phyloP scores from a whole-genome alignment of 2,888 invertebrate species.

The Sturmia bella region DNA sequence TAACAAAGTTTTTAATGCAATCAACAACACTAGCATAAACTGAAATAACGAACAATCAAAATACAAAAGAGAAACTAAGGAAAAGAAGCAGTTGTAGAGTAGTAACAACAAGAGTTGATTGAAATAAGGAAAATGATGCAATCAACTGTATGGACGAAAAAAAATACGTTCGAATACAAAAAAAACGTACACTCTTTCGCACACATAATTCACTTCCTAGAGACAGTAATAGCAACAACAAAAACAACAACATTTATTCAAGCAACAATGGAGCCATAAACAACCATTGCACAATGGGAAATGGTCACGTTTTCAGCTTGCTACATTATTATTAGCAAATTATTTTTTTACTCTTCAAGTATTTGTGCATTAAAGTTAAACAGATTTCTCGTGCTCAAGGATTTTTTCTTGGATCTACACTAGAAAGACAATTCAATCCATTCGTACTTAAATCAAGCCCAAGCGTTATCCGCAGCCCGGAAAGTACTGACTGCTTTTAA shows the following conservation, averaged over 20 bases:
- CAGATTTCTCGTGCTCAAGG: too few species aligned
- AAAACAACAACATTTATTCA: neutral
- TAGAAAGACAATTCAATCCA: too few species aligned
- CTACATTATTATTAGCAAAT: too few species aligned
- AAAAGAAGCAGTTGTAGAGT: conserved; percentile 1
- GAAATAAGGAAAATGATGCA: conserved; percentile 49
- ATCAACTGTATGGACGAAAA: conserved; percentile 55
- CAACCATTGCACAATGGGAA: neutral
- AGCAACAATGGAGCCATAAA: neutral
- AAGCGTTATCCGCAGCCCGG: too few species aligned
- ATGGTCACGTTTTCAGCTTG: too few species aligned
- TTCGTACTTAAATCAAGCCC: too few species aligned
- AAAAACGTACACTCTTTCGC: conserved; percentile 14
- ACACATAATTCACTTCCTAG: conserved; percentile 2
- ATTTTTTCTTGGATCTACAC: too few species aligned
- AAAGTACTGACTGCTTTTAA: too few species aligned
- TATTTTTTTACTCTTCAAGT: too few species aligned
- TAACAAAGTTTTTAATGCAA: conserved; percentile 32
- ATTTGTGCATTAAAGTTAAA: too few species aligned
- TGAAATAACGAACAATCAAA: conserved; percentile 24
- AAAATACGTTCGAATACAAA: too few species aligned
- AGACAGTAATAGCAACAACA: neutral
- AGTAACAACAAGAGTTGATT: conserved; percentile 46
- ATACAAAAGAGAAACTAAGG: conserved; percentile 9
- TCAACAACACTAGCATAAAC: conserved; percentile 36